A percentile compares a stretch with the other conserved stretches of the same genome.
phyloP scores from a whole-genome alignment of 92 coral and sea anemone species.

The Chrysogorgia sp. region DNA sequence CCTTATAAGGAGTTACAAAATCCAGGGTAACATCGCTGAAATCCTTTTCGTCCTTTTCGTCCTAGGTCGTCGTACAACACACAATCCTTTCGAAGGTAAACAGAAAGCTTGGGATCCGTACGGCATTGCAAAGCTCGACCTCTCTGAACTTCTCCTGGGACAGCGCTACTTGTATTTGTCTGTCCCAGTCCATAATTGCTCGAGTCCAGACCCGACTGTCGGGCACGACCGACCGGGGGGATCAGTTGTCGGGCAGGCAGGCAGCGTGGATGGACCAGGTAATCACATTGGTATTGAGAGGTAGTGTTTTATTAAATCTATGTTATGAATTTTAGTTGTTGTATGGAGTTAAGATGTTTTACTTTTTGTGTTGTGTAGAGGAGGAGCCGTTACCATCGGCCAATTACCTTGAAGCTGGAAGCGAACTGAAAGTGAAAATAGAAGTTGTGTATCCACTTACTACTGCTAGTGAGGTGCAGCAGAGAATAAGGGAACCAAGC shows the following conservation, averaged over 20 bases:
- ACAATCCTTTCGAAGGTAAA: constrained; percentile 87
- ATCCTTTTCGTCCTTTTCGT: not conserved
- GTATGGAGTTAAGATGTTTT: no score
- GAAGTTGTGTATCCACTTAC: constrained; percentile 82
- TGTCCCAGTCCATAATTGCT: constrained; percentile 83
- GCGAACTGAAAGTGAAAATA: constrained; percentile 85
- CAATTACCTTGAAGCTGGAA: constrained; percentile 88
- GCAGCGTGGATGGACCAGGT: constrained; percentile 98
- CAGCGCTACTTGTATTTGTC: constrained; percentile 74
- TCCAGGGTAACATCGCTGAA: not conserved
- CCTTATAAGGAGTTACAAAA: no score
- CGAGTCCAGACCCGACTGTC: constrained; percentile 77
- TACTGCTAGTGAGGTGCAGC: constrained; percentile 50
- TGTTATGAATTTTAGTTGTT: no score
- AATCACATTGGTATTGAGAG: no score
- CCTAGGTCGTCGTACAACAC: constrained; percentile 95
- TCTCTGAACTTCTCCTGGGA: constrained; percentile 84
- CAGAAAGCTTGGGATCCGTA: constrained; percentile 92
- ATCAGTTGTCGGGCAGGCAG: constrained; percentile 76
- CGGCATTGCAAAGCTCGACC: constrained; percentile 90
- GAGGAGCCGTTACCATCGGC: constrained; percentile 81
- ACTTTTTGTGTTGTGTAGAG: constrained; percentile 52
- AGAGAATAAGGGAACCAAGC: constrained; percentile 26
- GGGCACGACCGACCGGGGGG: constrained; percentile 91
- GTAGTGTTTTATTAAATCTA: no score